phyloP scores from a whole-genome alignment of 2,113 vertebrate species.

The Silurus glanis region DNA sequence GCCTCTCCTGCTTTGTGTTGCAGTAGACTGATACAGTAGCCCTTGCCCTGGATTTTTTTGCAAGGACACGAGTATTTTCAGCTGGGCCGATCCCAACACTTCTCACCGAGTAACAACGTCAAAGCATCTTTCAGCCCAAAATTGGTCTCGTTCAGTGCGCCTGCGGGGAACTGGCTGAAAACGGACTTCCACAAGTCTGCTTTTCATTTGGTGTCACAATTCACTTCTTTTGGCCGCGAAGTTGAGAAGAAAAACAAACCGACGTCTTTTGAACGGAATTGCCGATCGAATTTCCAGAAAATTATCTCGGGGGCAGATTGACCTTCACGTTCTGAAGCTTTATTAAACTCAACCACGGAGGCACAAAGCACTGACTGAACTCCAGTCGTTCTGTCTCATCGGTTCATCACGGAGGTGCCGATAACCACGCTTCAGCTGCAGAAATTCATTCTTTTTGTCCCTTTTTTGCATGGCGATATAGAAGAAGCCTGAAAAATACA shows the following conservation, averaged over 20 bases:
- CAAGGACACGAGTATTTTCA: conserved; percentile 12
- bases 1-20: neutral
- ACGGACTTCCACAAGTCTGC: neutral
- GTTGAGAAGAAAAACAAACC: neutral
- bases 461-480: neutral
- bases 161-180: neutral
- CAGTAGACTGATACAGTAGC: neutral
- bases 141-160: neutral
- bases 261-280: neutral
- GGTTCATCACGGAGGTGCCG: neutral
- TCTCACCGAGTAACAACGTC: conserved; percentile 12
- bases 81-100: conserved; percentile 23
- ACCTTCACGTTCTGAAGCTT: neutral
- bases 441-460: neutral
- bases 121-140: neutral
- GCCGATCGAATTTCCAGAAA: neutral
- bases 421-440: neutral
- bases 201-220: neutral
- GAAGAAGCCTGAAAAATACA: neutral
- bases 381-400: too few relatives aligned
- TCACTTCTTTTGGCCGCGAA: neutral
- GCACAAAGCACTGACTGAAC: neutral
- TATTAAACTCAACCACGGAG: neutral
- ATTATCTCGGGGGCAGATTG: neutral
- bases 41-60: conserved; percentile 41